Evolutionary conservation across 2,113 vertebrate species (phyloP).

Genomic region (Mesocricetus auratus): DNA sequence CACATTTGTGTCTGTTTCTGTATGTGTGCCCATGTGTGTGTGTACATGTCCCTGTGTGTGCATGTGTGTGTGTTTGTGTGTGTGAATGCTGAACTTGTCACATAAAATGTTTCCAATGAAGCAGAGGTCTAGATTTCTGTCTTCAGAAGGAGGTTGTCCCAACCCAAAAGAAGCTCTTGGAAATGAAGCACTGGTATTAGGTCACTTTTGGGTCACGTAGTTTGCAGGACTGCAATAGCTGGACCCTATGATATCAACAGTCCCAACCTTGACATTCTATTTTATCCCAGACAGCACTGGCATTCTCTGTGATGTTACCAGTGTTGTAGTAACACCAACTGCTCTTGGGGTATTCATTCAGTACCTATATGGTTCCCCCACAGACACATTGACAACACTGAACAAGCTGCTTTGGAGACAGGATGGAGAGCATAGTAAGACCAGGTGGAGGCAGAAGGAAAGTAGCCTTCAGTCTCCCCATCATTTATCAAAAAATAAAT

Average conservation of each 20-base stretch:
- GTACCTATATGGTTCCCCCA: background rate
- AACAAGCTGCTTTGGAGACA: background rate
- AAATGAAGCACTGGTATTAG: background rate
- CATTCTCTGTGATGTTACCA: background rate
- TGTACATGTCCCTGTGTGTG: too few relatives aligned
- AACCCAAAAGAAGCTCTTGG: background rate
- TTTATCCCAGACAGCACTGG: background rate
- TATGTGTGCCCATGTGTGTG: too few relatives aligned
- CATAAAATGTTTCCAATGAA: background rate
- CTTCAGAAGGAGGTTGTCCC: background rate
- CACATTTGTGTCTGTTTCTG: too few relatives aligned
- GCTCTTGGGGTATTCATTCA: background rate
- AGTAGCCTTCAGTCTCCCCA: too few relatives aligned
- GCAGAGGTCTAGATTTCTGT: background rate
- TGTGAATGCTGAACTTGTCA: background rate
- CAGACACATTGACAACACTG: background rate
- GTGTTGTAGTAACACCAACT: background rate
- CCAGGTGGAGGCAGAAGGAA: rapidly evolving
- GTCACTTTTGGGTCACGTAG: too few relatives aligned
- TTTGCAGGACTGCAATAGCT: background rate
- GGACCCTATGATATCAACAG: background rate
- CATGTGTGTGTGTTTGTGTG: too few relatives aligned
- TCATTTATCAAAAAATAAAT: background rate
- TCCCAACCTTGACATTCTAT: background rate
- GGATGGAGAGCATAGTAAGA: background rate